Base-by-base conservation (phyloP, 23 tunicate species). In the Oikopleura dioica region DNA sequence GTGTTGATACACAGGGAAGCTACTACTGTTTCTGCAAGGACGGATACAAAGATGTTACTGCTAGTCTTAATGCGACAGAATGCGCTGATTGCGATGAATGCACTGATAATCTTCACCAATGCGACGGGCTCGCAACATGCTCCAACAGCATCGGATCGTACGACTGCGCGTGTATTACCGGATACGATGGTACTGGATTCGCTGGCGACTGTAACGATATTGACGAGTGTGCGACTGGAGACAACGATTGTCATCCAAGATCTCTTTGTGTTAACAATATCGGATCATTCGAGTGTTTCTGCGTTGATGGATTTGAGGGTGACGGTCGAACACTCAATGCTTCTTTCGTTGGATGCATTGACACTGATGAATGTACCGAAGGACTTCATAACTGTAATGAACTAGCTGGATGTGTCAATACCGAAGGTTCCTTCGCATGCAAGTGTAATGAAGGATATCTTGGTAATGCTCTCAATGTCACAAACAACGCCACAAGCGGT, bases 41-140 rank as follows among this genome's bases (percentile, higher is more conserved):
- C 72, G 72, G 72, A 16, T 63, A 63, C 72, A 63, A 63, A 63
- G 72, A 44, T 16, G 55, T 9, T 16, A 9, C 55, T 16, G 55
- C 55, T 9, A 16, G 16, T 9, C 55, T 44, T 44, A 44, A 44
- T 16, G 55, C 16, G 9, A 44, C 55, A 44, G 55, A 44, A 9
- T 44, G 55, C 16, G 16, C 16, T 16, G 55, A 44, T 44, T 44
- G 55, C 55, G 16, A 44, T 16, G 55, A 44, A 44, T 44, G 55
- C 16, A 44, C 55, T 16, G 55, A 44, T 16, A 44, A 44, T 16
- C 55, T 44, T 16, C 55, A 44, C 55, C 9, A 44, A 9, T 44
- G 55, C 16, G 55, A 44, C 55, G 55, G 55, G 16, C 9, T 9
- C 16, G 55, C 55, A 9, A 16, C 9, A 44, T 44, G 55, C 16